Conservation (phyloP, 2,888 invertebrate genomes). For the Lasioglossum morio region DNA sequence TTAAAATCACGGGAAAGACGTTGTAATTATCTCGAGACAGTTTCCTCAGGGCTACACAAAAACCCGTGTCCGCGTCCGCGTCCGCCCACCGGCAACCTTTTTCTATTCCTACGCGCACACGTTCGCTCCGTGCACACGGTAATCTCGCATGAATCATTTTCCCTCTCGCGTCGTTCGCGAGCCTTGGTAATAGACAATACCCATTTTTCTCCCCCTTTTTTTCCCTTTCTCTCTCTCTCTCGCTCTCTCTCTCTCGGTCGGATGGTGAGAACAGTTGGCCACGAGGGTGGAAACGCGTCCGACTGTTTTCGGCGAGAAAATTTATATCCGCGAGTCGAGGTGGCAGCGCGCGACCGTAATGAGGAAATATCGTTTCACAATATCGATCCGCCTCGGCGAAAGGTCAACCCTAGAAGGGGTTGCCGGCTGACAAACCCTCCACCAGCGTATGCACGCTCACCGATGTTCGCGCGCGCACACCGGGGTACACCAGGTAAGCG, state of each 20-base stretch:
- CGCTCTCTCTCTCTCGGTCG: not conserved
- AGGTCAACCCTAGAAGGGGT: slow-evolving; percentile 69
- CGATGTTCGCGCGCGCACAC: not conserved
- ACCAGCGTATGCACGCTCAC: slow-evolving; percentile 30
- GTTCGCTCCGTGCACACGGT: not conserved
- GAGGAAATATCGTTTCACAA: slow-evolving; percentile 72
- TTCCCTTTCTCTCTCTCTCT: not conserved
- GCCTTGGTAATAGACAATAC: slow-evolving; percentile 54
- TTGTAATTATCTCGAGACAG: slow-evolving; percentile 62
- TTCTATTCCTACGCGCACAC: not conserved
- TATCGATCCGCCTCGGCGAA: slow-evolving; percentile 70
- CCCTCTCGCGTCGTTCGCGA: slow-evolving; percentile 7
- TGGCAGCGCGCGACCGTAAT: slow-evolving; percentile 63
- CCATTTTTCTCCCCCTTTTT: slow-evolving; percentile 21
- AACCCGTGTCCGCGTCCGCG: not conserved
- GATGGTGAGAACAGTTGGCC: not conserved
- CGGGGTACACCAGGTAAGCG: not conserved
- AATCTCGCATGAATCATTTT: slow-evolving; percentile 58
- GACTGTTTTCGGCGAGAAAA: slow-evolving; percentile 50
- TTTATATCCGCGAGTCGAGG: slow-evolving; percentile 57
- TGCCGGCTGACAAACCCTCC: slow-evolving; percentile 62
- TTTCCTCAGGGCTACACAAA: slow-evolving; percentile 28
- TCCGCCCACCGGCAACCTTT: not conserved
- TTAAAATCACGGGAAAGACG: slow-evolving; percentile 59
- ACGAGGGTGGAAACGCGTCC: slow-evolving; percentile 19